These are phyloP conservation scores for Spisula solida DNA, from an alignment of 2,888 invertebrate genomes.

Conservation along the genomic window DNA sequence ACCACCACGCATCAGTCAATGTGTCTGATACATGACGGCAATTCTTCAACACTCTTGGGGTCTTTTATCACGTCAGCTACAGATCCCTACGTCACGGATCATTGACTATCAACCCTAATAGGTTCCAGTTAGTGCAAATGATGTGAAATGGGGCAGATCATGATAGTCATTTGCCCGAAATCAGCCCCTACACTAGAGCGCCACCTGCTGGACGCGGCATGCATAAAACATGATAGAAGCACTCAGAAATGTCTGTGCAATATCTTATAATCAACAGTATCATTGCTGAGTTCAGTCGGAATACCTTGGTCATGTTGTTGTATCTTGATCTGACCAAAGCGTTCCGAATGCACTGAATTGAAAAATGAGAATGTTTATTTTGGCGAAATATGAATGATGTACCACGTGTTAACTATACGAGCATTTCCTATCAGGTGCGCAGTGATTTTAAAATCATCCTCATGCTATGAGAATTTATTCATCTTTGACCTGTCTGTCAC, in stretches of 20 bases:
- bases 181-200: constrained; percentile 50
- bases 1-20: neutral
- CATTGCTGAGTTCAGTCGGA: neutral
- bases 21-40: neutral
- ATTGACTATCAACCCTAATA: constrained; percentile 67
- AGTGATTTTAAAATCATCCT: constrained; percentile 3
- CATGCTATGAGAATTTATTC: neutral
- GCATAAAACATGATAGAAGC: neutral
- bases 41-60: constrained; percentile 14
- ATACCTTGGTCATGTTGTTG: neutral
- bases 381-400: neutral
- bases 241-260: neutral
- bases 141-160: constrained; percentile 67
- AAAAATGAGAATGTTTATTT: constrained; percentile 27
- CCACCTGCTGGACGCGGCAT: constrained; percentile 19
- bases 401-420: neutral
- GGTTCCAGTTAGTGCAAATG: constrained; percentile 70
- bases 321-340: constrained; percentile 2
- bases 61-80: constrained; percentile 15
- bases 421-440: neutral
- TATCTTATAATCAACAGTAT: constrained; percentile 10
- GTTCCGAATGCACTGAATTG: constrained; percentile 4
- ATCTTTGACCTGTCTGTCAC: neutral
- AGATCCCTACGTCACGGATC: constrained; percentile 59
- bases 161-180: constrained; percentile 60